These are phyloP conservation scores for Chascanopsetta lugubris DNA, from an alignment of 2,113 vertebrate species.

Conservation along the genomic window DNA sequence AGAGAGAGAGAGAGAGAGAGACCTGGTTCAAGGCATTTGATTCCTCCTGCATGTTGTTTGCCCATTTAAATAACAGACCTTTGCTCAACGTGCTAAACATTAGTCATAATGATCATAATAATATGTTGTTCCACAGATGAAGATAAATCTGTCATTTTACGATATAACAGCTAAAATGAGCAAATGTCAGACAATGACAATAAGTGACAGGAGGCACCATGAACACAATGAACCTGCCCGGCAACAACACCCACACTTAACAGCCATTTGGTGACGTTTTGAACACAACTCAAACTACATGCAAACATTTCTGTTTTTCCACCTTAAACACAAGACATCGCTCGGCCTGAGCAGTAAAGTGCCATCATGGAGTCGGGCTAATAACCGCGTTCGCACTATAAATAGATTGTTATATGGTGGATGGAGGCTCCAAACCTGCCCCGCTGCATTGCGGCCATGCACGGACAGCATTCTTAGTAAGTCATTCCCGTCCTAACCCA, in stretches of 20 bases:
- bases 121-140: neutral
- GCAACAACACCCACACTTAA: neutral
- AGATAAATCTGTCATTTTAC: too few relatives aligned
- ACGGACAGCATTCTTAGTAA: neutral
- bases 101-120: neutral
- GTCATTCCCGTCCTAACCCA: neutral
- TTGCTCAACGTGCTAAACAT: neutral
- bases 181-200: neutral
- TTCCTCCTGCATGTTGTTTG: neutral
- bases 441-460: constrained; percentile 29
- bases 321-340: neutral
- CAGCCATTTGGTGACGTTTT: neutral
- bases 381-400: neutral
- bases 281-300: neutral
- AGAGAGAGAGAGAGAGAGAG: too few relatives aligned
- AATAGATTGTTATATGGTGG: neutral
- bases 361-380: neutral
- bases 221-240: neutral
- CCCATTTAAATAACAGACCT: neutral
- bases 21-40: neutral
- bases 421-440: constrained; percentile 31
- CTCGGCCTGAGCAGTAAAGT: fast-evolving
- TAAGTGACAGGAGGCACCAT: neutral
- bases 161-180: neutral
- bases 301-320: neutral